Base-by-base conservation (phyloP, 2,113 vertebrate species). In the Cynopterus brachyotis region DNA sequence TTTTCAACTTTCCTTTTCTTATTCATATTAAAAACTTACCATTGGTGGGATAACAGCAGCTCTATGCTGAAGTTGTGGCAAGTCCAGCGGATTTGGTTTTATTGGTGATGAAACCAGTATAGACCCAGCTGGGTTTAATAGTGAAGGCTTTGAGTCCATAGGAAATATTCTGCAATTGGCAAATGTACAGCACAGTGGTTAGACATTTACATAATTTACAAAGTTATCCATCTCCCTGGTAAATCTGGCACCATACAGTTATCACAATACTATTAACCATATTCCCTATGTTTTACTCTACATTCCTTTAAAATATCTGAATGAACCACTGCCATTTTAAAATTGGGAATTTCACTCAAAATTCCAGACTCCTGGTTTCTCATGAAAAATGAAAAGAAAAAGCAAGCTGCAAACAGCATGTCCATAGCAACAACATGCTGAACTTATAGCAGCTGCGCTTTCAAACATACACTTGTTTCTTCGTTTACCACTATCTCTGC, bases 31-130 rank as follows among this genome's bases (percentile, higher is more conserved):
- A 91, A 69, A 95, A 98, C 97, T 98, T 98, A 99, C 99, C 99
- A 99, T 99, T 37, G 99, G 98, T 17, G 99, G 99, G 91, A 99
- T 99, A 95, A 99, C 98, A 45, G 99, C 99, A 91, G 99, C 99
- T 96, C 99, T 99, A 95, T 99, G 99, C 47, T 99, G 99, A 93
- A 99, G 98, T 98, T 99, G 99, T 93, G 99, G 99, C 84, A 99
- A 98, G 96, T 99, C 99, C 98, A 99, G 98, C 30, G 98, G 99
- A 62, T 98, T 96, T 98, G 99, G 99, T 95, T 99, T 99, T 94
- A 99, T 98, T 0, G 99, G 98, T 22, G 99, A 98, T 28, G 99
- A 99, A 5, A 99, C 98, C 88, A 99, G 97, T 90, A 99, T 98
- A 1, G 99, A 98, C 32, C 99, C 99, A 70, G 99, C 95, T 16